Conservation (phyloP, 2,888 invertebrate species). For the Lysandra bellargus region DNA sequence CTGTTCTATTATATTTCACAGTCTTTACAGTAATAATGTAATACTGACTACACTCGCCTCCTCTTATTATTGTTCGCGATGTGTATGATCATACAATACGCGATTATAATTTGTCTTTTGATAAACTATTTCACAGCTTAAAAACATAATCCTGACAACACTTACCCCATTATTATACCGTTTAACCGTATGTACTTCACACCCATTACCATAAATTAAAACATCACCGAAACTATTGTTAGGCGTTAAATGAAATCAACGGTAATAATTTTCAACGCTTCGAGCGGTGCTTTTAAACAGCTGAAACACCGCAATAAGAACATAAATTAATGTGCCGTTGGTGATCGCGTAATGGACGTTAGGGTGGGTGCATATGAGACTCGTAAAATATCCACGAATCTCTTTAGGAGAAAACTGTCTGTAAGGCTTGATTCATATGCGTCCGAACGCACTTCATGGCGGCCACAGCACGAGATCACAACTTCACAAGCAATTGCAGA, state of each 20-base stretch:
- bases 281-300: conserved; percentile 26
- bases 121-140: no score
- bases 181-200: not conserved
- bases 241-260: conserved; percentile 22
- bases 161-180: not conserved
- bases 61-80: no score
- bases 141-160: no score
- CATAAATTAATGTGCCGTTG: conserved; percentile 27
- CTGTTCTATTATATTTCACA: no score
- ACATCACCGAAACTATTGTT: not conserved
- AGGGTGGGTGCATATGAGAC: conserved; percentile 7
- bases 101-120: no score
- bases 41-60: no score
- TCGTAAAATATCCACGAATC: not conserved
- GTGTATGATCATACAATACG: no score
- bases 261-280: conserved; percentile 10
- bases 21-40: no score
- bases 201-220: conserved; percentile 1
- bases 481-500: no score
- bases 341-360: conserved; percentile 21
- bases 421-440: not conserved
- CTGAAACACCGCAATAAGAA: conserved; percentile 27
- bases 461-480: no score
- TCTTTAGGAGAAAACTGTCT: not conserved
- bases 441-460: no score